A percentile compares a stretch with the other conserved stretches of the same genome.
Evolutionary conservation across 2,888 invertebrate genomes (phyloP).

Genomic region (Pecten maximus): DNA sequence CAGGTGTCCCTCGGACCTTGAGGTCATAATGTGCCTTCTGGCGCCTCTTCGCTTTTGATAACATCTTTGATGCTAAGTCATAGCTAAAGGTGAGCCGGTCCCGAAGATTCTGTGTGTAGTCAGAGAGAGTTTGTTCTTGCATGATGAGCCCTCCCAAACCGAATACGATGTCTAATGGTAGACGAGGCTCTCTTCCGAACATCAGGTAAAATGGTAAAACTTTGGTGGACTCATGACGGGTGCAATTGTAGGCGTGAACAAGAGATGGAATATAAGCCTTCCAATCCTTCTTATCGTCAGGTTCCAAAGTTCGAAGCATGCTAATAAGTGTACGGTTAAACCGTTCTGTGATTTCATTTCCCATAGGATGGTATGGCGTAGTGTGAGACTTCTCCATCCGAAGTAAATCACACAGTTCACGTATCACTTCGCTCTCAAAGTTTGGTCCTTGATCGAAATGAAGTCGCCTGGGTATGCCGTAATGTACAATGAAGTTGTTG

Average conservation of each 20-base stretch:
- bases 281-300: constrained; percentile 43
- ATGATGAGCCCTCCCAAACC: not conserved
- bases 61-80: too few relatives aligned
- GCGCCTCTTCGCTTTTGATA: not conserved
- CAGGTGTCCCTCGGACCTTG: not conserved
- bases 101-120: too few relatives aligned
- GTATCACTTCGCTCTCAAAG: constrained; percentile 44
- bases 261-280: constrained; percentile 45
- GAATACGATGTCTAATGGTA: constrained; percentile 52
- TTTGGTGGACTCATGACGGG: constrained; percentile 50
- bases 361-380: constrained; percentile 56
- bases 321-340: constrained; percentile 52
- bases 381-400: constrained; percentile 52
- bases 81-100: too few relatives aligned
- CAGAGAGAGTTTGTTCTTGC: not conserved
- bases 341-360: constrained; percentile 56
- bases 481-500: constrained; percentile 49
- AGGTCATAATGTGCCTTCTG: not conserved
- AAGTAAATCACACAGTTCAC: constrained; percentile 41
- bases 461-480: constrained; percentile 51
- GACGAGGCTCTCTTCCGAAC: constrained; percentile 50
- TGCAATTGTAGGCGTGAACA: constrained; percentile 53
- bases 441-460: constrained; percentile 55
- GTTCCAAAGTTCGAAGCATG: constrained; percentile 50
- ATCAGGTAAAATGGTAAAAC: constrained; percentile 51